Percentiles rank a stretch among this genome's conserved stretches.
These are phyloP conservation scores for Aspidapion aeneum DNA, from an alignment of 2,888 invertebrate species.

Conservation along the genomic window DNA sequence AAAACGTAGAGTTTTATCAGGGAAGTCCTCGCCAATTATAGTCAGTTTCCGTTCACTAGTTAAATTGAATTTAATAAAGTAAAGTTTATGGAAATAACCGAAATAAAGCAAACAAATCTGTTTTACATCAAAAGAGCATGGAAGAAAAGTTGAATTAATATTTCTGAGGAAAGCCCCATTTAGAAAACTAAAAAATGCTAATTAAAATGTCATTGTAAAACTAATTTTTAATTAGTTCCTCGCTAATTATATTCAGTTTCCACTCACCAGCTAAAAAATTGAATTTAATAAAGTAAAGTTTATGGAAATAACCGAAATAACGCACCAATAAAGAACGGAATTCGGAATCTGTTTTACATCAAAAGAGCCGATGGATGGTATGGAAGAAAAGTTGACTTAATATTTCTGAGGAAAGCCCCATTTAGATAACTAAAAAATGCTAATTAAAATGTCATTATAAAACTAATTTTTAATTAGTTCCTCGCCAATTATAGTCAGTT, in stretches of 20 bases:
- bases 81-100: too few species aligned
- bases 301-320: slow-evolving; percentile 34
- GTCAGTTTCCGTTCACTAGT: neutral
- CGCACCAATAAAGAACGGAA: slow-evolving; percentile 30
- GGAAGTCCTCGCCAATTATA: neutral
- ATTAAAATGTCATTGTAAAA: too few species aligned
- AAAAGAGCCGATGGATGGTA: slow-evolving; percentile 27
- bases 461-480: neutral
- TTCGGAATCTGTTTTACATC: slow-evolving; percentile 29
- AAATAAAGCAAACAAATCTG: too few species aligned
- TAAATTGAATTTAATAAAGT: too few species aligned
- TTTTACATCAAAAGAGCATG: too few species aligned
- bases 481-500: neutral
- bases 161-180: too few species aligned
- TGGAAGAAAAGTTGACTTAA: slow-evolving; percentile 25
- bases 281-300: too few species aligned
- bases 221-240: too few species aligned
- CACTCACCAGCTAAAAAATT: too few species aligned
- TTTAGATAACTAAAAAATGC: slow-evolving; percentile 20
- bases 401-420: slow-evolving; percentile 31
- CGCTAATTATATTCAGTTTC: too few species aligned
- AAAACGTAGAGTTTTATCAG: neutral
- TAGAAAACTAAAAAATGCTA: too few species aligned
- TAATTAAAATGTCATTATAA: neutral
- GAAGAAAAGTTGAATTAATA: slow-evolving; percentile 27